Evolutionary conservation across 2,113 vertebrate species (phyloP).

Genomic region (Hemiprocne comata): DNA sequence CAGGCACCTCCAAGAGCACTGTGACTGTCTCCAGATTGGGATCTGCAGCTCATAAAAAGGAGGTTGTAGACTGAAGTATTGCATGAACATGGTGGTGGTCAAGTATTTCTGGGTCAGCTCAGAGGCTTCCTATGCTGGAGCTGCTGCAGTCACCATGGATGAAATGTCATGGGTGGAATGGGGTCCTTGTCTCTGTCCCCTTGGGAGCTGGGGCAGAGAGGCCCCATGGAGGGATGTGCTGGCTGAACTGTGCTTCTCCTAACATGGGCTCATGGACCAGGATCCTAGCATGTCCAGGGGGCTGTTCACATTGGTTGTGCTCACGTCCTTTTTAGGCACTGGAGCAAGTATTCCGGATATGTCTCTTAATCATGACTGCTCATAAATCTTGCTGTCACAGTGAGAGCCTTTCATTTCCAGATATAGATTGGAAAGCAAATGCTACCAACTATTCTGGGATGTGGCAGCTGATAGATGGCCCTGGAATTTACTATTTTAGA

Average conservation of each 20-base stretch:
- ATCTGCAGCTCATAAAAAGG: neutral
- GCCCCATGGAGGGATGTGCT: neutral
- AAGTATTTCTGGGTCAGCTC: neutral
- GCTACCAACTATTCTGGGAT: constrained; percentile 30
- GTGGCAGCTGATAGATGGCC: constrained; percentile 39
- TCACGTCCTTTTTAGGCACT: constrained; percentile 43
- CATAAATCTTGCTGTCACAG: constrained; percentile 33
- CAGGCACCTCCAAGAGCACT: neutral
- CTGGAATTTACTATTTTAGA: constrained; percentile 38
- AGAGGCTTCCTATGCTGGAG: neutral
- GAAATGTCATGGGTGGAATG: neutral
- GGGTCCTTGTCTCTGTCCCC: neutral
- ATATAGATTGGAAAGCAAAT: constrained; percentile 55
- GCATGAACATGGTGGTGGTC: neutral
- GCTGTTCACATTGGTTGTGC: neutral
- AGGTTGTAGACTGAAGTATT: neutral
- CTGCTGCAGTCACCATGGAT: rapidly evolving
- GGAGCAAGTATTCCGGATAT: neutral
- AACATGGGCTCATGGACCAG: neutral
- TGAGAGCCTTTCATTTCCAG: constrained; percentile 41
- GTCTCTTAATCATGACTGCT: neutral
- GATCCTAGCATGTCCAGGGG: neutral
- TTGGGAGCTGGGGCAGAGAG: neutral
- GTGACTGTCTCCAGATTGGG: neutral
- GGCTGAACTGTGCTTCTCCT: neutral